These are phyloP conservation scores for Abramis brama DNA, from an alignment of 2,113 vertebrate species.

Conservation along the genomic window DNA sequence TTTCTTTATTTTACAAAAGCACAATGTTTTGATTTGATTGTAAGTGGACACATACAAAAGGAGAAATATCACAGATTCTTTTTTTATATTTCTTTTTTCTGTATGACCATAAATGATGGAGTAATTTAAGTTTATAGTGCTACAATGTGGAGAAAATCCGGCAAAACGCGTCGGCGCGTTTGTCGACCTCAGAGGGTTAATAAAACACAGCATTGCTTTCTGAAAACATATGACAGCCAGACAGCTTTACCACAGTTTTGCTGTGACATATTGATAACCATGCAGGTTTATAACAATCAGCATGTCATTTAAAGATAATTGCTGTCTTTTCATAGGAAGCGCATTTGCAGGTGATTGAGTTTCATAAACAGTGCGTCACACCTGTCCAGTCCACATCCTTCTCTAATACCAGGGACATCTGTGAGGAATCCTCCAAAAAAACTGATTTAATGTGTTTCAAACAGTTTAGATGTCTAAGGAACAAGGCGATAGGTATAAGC, in stretches of 20 bases:
- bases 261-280: background rate
- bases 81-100: no score
- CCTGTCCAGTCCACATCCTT: background rate
- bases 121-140: no score
- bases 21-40: no score
- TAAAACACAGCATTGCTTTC: background rate
- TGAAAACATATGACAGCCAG: background rate
- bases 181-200: no score
- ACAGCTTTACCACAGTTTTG: background rate
- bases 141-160: no score
- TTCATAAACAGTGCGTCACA: background rate
- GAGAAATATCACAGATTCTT: no score
- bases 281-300: background rate
- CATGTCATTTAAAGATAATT: background rate
- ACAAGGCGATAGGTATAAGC: background rate
- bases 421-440: background rate
- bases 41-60: no score
- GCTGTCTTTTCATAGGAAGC: background rate
- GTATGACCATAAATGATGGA: no score
- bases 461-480: background rate
- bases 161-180: no score
- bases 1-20: no score
- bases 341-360: slow-evolving; percentile 6
- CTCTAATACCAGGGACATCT: background rate
- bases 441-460: background rate